Evolutionary conservation across 2,888 invertebrate species (phyloP).

Genomic region (Nineta flava): DNA sequence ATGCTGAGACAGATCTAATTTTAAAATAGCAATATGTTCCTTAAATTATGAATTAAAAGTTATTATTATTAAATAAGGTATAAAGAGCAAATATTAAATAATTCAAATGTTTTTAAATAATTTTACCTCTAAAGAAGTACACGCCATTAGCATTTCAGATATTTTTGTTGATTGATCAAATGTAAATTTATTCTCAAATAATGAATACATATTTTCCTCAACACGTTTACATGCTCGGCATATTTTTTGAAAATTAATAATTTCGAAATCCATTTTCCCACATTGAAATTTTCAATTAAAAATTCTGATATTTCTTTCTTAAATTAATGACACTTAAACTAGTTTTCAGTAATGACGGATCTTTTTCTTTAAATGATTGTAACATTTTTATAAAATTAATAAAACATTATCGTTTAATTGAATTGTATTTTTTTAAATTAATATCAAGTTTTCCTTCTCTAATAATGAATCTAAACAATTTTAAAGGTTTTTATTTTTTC

Average conservation of each 20-base stretch:
- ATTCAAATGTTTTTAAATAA: slow-evolving; percentile 5
- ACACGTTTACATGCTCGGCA: slow-evolving; percentile 11
- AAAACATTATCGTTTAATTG: no score
- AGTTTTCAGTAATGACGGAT: no score
- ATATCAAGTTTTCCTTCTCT: no score
- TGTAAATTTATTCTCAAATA: slow-evolving; percentile 5
- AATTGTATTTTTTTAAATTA: no score
- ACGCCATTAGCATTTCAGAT: slow-evolving; percentile 33
- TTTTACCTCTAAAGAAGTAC: slow-evolving; percentile 27
- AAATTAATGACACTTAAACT: no score
- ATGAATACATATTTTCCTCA: slow-evolving; percentile 7
- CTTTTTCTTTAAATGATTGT: no score
- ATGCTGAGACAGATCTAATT: no score
- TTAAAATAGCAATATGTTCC: neutral
- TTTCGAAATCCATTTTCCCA: slow-evolving; percentile 6
- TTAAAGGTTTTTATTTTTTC: no score
- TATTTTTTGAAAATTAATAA: slow-evolving; percentile 9
- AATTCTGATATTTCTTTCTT: no score
- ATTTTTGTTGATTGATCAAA: slow-evolving; percentile 14
- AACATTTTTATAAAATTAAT: no score
- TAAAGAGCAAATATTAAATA: neutral
- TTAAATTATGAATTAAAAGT: neutral
- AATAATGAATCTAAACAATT: no score
- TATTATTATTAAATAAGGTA: neutral
- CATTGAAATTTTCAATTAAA: no score